Conservation (phyloP, 2,888 invertebrate genomes). For the Acleris emargana region DNA sequence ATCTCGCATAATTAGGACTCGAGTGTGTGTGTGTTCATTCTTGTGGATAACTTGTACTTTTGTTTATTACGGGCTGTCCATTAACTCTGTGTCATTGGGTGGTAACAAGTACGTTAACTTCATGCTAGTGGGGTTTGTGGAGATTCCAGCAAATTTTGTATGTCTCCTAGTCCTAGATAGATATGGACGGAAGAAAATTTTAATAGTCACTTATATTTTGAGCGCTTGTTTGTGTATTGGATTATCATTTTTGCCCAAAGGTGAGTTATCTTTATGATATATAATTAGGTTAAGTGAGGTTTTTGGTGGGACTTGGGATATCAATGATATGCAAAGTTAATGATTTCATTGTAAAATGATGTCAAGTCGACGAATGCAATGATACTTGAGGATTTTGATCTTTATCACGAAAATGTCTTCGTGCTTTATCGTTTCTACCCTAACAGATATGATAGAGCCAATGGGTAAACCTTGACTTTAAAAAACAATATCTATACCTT, state of each 20-base stretch:
- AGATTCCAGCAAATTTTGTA: slow-evolving; percentile 88
- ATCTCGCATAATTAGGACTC: slow-evolving; percentile 80
- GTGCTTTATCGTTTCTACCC: too few relatives aligned
- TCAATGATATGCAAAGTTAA: too few relatives aligned
- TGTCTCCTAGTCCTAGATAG: slow-evolving; percentile 86
- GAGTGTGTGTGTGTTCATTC: slow-evolving; percentile 87
- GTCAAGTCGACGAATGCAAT: too few relatives aligned
- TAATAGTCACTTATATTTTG: slow-evolving; percentile 85
- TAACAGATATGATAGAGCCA: too few relatives aligned
- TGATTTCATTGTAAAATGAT: too few relatives aligned
- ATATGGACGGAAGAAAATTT: slow-evolving; percentile 85
- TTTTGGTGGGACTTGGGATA: too few relatives aligned
- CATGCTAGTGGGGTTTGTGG: slow-evolving; percentile 85
- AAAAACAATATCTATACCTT: too few relatives aligned
- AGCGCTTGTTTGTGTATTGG: slow-evolving; percentile 86
- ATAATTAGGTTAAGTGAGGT: too few relatives aligned
- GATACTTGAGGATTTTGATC: too few relatives aligned
- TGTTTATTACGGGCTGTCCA: slow-evolving; percentile 91
- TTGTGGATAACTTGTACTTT: slow-evolving; percentile 92
- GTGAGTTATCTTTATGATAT: slow-evolving; percentile 57
- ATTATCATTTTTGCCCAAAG: slow-evolving; percentile 84
- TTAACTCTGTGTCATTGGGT: slow-evolving; percentile 89
- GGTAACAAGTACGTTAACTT: slow-evolving; percentile 92
- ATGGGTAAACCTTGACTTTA: too few relatives aligned
- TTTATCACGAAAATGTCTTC: too few relatives aligned